Evolutionary conservation across 2,888 invertebrate genomes (phyloP), one percentile per base, ranked within the genome.

Genomic region (Hemaris fuciformis): DNA sequence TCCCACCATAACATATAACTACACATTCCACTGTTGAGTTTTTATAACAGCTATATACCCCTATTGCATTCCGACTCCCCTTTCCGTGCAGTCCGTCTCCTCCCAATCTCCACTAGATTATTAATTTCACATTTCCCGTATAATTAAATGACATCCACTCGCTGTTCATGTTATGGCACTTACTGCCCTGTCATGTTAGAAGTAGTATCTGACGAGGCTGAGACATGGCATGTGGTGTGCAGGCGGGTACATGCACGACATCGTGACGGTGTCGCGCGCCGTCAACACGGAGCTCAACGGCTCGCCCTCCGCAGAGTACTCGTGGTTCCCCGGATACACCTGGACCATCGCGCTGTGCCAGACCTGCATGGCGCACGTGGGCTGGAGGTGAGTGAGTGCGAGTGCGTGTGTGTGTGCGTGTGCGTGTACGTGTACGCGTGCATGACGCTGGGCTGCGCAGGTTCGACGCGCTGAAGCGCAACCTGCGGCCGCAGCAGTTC

Each of bases 271-370:
- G 74, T 72, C 81, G 62, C 64, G 62, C 22, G 74, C 80, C 1
- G 10, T 2, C 38, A 77, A 82, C 80, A 75, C 81, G 68, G 57
- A 56, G 66, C 69, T 72, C 70, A 72, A 72, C 66, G 90, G 89
- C 53, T 66, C 71, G 27, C 71, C 89, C 1, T 81, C 83, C 27
- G 74, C 76, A 0, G 86, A 91, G 76, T 93, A 80, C 87, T 87
- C 88, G 41, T 93, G 93, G 93, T 93, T 92, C 86, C 93, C 93
- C 10, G 92, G 93, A 34, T 93, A 93, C 87, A 57, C 78, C 22
- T 93, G 93, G 93, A 85, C 83, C 74, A 72, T 89, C 65, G 81
- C 82, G 61, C 67, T 80, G 45, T 92, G 92, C 73, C 69, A 67
- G 64, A 46, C 64, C 59, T 93, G 93, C 80, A 63, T 61, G 66